Percentiles rank a stretch among this genome's conserved stretches.
These are phyloP conservation scores for Petrolisthes manimaculis DNA, from an alignment of 2,888 invertebrate species.

Conservation along the genomic window DNA sequence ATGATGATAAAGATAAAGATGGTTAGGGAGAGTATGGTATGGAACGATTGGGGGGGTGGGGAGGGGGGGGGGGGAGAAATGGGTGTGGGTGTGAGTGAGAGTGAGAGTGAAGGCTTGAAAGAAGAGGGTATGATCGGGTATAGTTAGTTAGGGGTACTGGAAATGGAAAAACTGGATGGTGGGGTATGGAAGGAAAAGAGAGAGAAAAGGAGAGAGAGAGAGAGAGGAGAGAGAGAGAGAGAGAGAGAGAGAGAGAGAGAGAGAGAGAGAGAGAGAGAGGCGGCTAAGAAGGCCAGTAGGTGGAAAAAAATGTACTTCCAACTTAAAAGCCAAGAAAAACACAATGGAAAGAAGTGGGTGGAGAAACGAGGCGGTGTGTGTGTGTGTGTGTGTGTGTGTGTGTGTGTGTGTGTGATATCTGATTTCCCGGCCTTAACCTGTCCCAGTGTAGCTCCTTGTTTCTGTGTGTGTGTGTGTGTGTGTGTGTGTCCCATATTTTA, in stretches of 20 bases:
- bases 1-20: not conserved
- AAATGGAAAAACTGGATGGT: no score
- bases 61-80: no score
- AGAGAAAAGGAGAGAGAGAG: not conserved
- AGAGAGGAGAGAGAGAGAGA: not conserved
- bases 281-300: not conserved
- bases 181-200: not conserved
- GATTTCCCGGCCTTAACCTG: not conserved
- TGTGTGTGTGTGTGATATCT: slow-evolving; percentile 1
- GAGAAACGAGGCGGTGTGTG: not conserved
- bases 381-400: slow-evolving; percentile 1
- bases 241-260: not conserved
- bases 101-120: no score
- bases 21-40: not conserved
- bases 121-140: not conserved
- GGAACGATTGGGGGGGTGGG: not conserved
- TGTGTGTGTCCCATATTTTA: not conserved
- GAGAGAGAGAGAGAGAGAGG: not conserved
- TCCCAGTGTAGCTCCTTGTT: no score
- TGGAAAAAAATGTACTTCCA: not conserved
- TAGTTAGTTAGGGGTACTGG: not conserved
- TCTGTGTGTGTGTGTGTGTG: not conserved
- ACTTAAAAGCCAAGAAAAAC: not conserved
- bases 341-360: not conserved
- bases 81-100: no score